phyloP scores from a whole-genome alignment of 2,113 vertebrate genomes.

The Coregonus clupeaformis region DNA sequence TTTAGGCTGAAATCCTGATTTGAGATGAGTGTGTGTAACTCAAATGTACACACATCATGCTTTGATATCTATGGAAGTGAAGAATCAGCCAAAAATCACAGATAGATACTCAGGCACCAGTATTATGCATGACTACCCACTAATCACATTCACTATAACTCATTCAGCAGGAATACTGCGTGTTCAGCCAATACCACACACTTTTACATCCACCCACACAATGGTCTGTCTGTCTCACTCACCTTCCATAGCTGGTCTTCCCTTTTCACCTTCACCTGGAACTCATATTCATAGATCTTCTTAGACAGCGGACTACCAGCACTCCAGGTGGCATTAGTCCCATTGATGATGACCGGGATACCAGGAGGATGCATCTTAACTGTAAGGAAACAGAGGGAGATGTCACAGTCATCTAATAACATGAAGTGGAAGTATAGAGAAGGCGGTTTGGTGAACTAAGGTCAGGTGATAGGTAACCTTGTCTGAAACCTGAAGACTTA shows the following conservation, averaged over 20 bases:
- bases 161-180: background rate
- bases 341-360: conserved; percentile 37
- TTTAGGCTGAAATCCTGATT: background rate
- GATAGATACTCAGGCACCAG: too few relatives aligned
- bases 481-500: too few relatives aligned
- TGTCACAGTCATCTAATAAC: too few relatives aligned
- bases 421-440: too few relatives aligned
- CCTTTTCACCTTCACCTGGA: conserved; percentile 58
- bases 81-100: too few relatives aligned
- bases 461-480: too few relatives aligned
- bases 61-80: too few relatives aligned
- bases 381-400: conserved; percentile 31
- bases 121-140: background rate
- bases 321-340: conserved; percentile 52
- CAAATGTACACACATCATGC: background rate
- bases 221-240: conserved; percentile 12
- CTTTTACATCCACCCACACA: background rate
- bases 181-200: background rate
- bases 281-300: background rate
- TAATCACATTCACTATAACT: background rate
- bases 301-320: background rate
- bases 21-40: background rate
- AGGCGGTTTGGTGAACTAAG: background rate
- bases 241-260: conserved; percentile 49
- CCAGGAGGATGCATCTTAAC: conserved; percentile 67